Percentiles rank a stretch among this genome's conserved stretches.
phyloP scores from a whole-genome alignment of 2,888 invertebrate genomes.

The Schrankia costaestrigalis region DNA sequence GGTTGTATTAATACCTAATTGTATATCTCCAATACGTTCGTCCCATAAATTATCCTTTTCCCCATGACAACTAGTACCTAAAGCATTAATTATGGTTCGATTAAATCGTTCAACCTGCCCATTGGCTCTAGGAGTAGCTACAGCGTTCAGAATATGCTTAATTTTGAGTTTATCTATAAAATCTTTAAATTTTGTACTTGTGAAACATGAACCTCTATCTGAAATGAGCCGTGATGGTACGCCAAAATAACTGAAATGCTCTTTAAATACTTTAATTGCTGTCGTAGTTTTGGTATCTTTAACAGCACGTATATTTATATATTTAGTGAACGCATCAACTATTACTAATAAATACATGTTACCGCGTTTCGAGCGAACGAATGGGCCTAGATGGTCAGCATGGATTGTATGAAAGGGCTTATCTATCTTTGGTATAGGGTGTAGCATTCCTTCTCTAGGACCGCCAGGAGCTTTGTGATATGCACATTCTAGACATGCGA shows the following conservation, averaged over 20 bases:
- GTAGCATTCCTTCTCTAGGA: slow-evolving; percentile 5
- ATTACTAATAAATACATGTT: slow-evolving; percentile 4
- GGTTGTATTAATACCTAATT: slow-evolving; percentile 6
- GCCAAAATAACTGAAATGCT: slow-evolving; percentile 4
- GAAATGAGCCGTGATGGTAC: slow-evolving; percentile 3
- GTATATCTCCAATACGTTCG: slow-evolving; percentile 1
- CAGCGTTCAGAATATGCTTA: slow-evolving; percentile 10
- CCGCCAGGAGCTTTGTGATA: slow-evolving; percentile 4
- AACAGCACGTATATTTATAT: slow-evolving; percentile 4
- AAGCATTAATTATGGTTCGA: slow-evolving; percentile 1
- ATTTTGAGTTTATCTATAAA: neutral
- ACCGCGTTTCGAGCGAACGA: no score
- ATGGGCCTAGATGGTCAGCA: slow-evolving; percentile 6
- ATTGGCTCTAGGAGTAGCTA: slow-evolving; percentile 7
- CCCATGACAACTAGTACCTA: slow-evolving; percentile 2
- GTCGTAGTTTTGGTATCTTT: slow-evolving; percentile 6
- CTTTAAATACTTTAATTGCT: neutral
- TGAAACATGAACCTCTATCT: slow-evolving; percentile 7
- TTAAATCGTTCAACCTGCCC: slow-evolving; percentile 8
- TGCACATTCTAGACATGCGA: slow-evolving; percentile 5
- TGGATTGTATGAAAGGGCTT: slow-evolving; percentile 8
- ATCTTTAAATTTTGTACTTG: slow-evolving; percentile 3
- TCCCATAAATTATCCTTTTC: slow-evolving; percentile 6
- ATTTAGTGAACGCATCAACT: slow-evolving; percentile 9
- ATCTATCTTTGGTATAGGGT: slow-evolving; percentile 6